A percentile compares a stretch with the other conserved stretches of the same genome.
phyloP scores from a whole-genome alignment of 2,797 vertebrate genomes.

The Alca torda region DNA sequence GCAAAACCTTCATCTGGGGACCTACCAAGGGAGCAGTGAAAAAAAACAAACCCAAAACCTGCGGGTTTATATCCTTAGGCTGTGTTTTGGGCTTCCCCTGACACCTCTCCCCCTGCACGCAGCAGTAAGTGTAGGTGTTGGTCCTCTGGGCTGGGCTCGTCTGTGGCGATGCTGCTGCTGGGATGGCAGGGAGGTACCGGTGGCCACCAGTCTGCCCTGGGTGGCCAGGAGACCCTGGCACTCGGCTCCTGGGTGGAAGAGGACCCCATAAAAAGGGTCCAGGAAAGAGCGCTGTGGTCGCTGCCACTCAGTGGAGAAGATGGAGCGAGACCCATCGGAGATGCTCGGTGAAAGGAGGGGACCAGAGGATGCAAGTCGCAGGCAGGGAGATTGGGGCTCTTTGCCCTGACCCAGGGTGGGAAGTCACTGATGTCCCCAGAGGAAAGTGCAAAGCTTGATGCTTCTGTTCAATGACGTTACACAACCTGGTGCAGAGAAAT shows the following conservation, averaged over 20 bases:
- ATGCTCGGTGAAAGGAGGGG: background rate
- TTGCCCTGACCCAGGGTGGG: background rate
- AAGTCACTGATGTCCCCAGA: background rate
- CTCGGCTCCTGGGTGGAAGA: background rate
- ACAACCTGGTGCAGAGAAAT: slow-evolving; percentile 41
- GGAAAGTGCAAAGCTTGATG: slow-evolving; percentile 3
- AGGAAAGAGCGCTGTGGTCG: background rate
- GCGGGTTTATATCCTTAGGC: background rate
- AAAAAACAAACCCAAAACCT: background rate
- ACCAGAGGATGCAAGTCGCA: background rate
- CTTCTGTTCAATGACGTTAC: slow-evolving; percentile 57
- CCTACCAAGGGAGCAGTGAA: background rate
- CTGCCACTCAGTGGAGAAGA: background rate
- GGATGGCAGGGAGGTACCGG: background rate
- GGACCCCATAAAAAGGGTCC: background rate
- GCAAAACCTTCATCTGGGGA: background rate
- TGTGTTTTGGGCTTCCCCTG: background rate
- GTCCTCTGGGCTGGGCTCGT: background rate
- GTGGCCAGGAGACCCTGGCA: background rate
- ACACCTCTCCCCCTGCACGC: background rate
- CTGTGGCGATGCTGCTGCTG: background rate
- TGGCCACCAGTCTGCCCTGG: background rate
- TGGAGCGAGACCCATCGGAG: background rate
- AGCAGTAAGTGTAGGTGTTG: accelerated
- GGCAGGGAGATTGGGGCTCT: background rate